Percentiles rank a stretch among this genome's conserved stretches.
phyloP scores from a whole-genome alignment of 2,797 vertebrate species.

The Crocidura indochinensis region DNA sequence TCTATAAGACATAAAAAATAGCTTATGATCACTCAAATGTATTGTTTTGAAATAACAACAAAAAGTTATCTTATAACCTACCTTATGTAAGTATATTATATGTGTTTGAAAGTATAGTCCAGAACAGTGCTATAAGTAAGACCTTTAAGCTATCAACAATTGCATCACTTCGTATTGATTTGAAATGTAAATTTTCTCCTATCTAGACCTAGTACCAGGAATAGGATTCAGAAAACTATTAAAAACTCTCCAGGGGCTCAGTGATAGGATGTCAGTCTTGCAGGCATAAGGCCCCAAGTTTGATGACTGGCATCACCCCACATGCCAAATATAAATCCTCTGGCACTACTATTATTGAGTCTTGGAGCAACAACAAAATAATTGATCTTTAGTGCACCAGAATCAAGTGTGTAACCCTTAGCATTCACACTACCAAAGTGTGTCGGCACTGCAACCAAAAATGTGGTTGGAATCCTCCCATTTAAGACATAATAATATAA shows the following conservation, averaged over 20 bases:
- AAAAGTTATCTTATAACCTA: background rate
- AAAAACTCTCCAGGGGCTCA: background rate
- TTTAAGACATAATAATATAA: too few relatives aligned
- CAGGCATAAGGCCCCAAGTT: too few relatives aligned
- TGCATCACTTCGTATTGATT: background rate
- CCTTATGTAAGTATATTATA: conserved; percentile 13
- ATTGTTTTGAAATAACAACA: conserved; percentile 47
- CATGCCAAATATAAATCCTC: too few relatives aligned
- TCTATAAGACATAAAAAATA: conserved; percentile 38
- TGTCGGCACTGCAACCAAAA: too few relatives aligned
- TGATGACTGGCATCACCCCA: too few relatives aligned
- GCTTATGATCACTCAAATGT: conserved; percentile 12
- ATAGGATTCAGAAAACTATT: background rate
- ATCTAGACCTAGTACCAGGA: background rate
- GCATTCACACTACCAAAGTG: too few relatives aligned
- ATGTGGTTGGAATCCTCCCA: too few relatives aligned
- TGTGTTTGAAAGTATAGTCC: background rate
- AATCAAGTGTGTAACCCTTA: too few relatives aligned
- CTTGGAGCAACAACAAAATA: too few relatives aligned
- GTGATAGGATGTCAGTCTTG: too few relatives aligned
- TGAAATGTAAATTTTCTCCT: conserved; percentile 29
- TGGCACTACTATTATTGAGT: too few relatives aligned
- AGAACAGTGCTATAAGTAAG: conserved; percentile 19
- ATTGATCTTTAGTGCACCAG: too few relatives aligned
- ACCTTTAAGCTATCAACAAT: background rate